Percentiles rank a stretch among this genome's conserved stretches.
Evolutionary conservation across 2,113 vertebrate genomes (phyloP).

Genomic region (Dinomys branickii): DNA sequence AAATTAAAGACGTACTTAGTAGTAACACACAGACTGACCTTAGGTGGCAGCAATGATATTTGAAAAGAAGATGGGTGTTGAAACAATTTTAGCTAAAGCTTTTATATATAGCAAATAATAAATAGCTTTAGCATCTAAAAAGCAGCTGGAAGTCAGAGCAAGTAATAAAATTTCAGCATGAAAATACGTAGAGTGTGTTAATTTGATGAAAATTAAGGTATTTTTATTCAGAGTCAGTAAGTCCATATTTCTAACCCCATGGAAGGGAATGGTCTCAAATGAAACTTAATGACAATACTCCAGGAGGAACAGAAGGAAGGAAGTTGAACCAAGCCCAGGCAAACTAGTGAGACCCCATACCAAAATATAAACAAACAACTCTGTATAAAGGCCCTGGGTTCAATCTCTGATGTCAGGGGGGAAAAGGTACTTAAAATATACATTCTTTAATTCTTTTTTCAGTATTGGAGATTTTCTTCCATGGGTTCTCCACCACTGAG

Average conservation of each 20-base stretch:
- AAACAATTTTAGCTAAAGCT: not conserved
- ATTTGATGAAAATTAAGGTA: not conserved
- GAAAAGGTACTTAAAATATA: not conserved
- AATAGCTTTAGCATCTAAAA: not conserved
- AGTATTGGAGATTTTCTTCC: not conserved
- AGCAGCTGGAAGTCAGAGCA: not conserved
- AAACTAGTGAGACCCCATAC: not conserved
- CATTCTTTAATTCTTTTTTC: not conserved
- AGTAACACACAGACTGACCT: not conserved
- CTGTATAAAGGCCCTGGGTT: not conserved
- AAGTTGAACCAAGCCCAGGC: not conserved
- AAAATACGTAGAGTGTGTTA: not conserved
- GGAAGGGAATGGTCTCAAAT: not conserved
- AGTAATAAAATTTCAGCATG: not conserved
- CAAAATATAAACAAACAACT: not conserved
- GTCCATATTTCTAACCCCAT: not conserved
- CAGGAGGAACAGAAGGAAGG: not conserved
- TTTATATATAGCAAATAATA: constrained; percentile 1
- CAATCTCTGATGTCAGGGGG: not conserved
- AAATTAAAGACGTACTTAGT: not conserved
- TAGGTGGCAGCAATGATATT: not conserved
- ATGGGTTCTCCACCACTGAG: not conserved
- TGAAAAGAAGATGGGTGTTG: not conserved
- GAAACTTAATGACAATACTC: not conserved
- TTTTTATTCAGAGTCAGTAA: not conserved